Evolutionary conservation across 2,888 invertebrate species (phyloP).

Genomic region (Leptinotarsa tumamoca): DNA sequence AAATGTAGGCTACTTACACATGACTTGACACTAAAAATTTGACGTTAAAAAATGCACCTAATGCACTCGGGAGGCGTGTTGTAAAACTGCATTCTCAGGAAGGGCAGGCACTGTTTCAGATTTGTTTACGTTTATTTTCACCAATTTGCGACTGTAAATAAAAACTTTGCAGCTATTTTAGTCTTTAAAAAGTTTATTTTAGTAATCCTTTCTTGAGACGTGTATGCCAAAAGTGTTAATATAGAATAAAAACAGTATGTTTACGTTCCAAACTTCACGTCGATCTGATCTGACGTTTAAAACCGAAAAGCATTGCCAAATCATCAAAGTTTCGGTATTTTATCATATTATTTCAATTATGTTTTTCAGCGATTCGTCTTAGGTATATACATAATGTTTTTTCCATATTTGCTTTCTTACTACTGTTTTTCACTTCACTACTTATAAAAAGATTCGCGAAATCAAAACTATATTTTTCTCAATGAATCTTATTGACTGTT

Average conservation of each 20-base stretch:
- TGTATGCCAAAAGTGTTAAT: background rate
- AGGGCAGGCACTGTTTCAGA: conserved; percentile 13
- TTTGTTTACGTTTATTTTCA: background rate
- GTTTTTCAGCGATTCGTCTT: too few relatives aligned
- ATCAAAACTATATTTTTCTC: too few relatives aligned
- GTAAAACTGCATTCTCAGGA: background rate
- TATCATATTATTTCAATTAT: too few relatives aligned
- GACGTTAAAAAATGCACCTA: conserved; percentile 45
- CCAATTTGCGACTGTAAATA: background rate
- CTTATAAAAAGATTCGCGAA: too few relatives aligned
- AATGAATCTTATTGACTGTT: too few relatives aligned
- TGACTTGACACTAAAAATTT: conserved; percentile 56
- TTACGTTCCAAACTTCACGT: background rate
- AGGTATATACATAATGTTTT: too few relatives aligned
- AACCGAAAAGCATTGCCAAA: too few relatives aligned
- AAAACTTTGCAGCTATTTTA: conserved; percentile 10
- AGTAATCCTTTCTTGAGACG: background rate
- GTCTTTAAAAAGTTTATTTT: background rate
- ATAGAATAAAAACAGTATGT: background rate
- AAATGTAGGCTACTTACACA: conserved; percentile 52
- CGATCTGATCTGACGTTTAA: too few relatives aligned
- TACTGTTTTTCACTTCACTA: too few relatives aligned
- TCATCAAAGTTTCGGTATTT: too few relatives aligned
- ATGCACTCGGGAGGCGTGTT: conserved; percentile 5
- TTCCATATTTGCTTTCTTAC: too few relatives aligned